A percentile compares a stretch with the other conserved stretches of the same genome.
Conservation (phyloP, 2,113 vertebrate species). For the Cololabis saira region DNA sequence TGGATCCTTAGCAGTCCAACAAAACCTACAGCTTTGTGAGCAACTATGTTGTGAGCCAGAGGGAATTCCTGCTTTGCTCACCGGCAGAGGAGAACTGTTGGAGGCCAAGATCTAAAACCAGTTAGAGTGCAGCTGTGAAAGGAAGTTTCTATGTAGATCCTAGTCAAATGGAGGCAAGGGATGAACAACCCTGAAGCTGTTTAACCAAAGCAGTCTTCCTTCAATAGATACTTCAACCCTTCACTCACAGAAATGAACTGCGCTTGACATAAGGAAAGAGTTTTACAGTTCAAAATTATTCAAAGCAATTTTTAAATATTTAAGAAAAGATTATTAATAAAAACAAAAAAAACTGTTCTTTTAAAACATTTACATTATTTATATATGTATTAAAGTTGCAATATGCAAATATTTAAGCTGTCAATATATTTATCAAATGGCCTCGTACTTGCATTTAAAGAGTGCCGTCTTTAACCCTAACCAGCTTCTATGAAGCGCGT, state of each 20-base stretch:
- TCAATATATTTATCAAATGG: too few relatives aligned
- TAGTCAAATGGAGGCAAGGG: constrained; percentile 41
- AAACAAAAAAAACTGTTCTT: too few relatives aligned
- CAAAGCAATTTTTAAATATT: constrained; percentile 3
- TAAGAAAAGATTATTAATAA: background rate
- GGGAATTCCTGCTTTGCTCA: constrained; percentile 43
- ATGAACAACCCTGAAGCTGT: constrained; percentile 9
- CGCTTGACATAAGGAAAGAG: background rate
- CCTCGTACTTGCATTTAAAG: too few relatives aligned
- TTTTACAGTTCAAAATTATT: background rate
- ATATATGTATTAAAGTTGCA: too few relatives aligned
- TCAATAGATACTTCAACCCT: background rate
- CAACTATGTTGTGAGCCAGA: constrained; percentile 39
- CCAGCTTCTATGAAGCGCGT: too few relatives aligned
- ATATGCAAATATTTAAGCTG: too few relatives aligned
- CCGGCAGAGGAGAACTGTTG: constrained; percentile 36
- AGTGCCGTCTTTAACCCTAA: too few relatives aligned
- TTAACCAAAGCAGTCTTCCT: constrained; percentile 13
- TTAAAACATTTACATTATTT: too few relatives aligned
- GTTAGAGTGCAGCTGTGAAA: constrained; percentile 30
- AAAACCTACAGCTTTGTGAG: constrained; percentile 26
- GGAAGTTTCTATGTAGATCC: constrained; percentile 29
- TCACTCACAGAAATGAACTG: background rate
- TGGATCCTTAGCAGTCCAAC: constrained; percentile 16
- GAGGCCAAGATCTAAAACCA: constrained; percentile 38